These are phyloP conservation scores for Megathymus violae DNA, from an alignment of 1,140 invertebrate genomes.

Conservation along the genomic window DNA sequence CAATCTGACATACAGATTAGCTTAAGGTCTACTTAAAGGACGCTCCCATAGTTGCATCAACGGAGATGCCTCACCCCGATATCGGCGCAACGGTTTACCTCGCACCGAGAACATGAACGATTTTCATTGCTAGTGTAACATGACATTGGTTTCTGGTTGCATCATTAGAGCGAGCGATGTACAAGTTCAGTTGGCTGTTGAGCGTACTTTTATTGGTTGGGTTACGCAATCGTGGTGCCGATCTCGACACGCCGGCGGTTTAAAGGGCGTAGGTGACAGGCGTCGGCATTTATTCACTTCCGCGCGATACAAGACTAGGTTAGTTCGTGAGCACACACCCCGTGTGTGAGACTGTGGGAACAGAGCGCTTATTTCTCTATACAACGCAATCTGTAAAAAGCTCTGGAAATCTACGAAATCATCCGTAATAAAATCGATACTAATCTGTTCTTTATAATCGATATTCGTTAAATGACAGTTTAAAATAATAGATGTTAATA, in stretches of 20 bases:
- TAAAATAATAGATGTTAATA: no score
- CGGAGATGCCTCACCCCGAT: slow-evolving; percentile 27
- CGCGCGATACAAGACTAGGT: slow-evolving; percentile 72
- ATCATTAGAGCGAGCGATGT: slow-evolving; percentile 32
- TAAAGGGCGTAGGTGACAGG: slow-evolving; percentile 77
- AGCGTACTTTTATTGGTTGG: slow-evolving; percentile 33
- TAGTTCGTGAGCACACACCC: slow-evolving; percentile 77
- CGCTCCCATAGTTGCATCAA: slow-evolving; percentile 35
- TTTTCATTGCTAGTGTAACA: slow-evolving; percentile 34
- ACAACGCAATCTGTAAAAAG: slow-evolving; percentile 42
- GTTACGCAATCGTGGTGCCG: slow-evolving; percentile 56
- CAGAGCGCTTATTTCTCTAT: slow-evolving; percentile 57
- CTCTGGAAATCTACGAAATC: no score
- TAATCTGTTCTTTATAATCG: no score
- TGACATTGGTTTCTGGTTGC: slow-evolving; percentile 29
- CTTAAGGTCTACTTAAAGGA: slow-evolving; percentile 34
- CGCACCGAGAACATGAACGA: slow-evolving; percentile 26
- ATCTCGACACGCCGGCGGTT: slow-evolving; percentile 58
- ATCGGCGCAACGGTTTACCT: slow-evolving; percentile 15
- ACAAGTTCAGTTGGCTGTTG: slow-evolving; percentile 33
- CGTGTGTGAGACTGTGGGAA: slow-evolving; percentile 79
- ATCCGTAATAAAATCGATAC: no score
- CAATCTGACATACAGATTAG: slow-evolving; percentile 36
- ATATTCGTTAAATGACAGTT: no score
- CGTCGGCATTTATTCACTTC: slow-evolving; percentile 73